Evolutionary conservation across 2,113 vertebrate genomes (phyloP), one percentile per base, ranked within the genome.

Genomic region (Pterocles gutturalis): DNA sequence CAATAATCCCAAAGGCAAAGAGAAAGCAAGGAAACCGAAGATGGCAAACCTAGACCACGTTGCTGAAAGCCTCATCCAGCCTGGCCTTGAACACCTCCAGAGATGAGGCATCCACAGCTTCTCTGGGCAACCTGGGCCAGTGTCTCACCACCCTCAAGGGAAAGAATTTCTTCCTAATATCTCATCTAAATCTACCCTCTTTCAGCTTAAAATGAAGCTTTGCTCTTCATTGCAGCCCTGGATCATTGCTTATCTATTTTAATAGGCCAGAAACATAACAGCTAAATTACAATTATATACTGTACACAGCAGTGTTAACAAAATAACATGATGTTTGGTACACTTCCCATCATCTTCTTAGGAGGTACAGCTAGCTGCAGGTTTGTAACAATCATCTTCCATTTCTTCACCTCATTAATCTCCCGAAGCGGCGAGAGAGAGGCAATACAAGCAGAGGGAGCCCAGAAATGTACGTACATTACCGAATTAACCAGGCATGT

Each of bases 401-500:
- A 90, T 90, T 96, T 96, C 92, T 97, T 91, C 96, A 97, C 97
- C 97, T 98, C 98, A 98, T 98, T 98, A 98, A 98, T 98, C 98
- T 98, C 66, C 12, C 3, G 83, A 98, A 97, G 94, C 8, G 26
- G n/a, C n/a, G 94, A 97, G 97, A 96, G 95, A 95, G 92, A 96
- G 96, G 96, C 86, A 93, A 95, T 91, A 94, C 94, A 97, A 96
- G 89, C 57, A 78, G 96, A 96, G 90, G 71, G 67, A 95, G 91
- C 82, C 65, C 95, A 71, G 91, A 96, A 87, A 84, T 90, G 89
- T 93, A 81, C 26, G 83, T 96, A 97, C 97, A 98, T 98, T 98
- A 98, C 96, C 21, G 96, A 98, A 97, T 98, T 98, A 98, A 98
- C 98, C 97, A 98, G 98, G 97, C 98, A 96, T 98, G 97, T 98